phyloP scores from a whole-genome alignment of 2,113 vertebrate species.

The Tychaedon coryphoeus region DNA sequence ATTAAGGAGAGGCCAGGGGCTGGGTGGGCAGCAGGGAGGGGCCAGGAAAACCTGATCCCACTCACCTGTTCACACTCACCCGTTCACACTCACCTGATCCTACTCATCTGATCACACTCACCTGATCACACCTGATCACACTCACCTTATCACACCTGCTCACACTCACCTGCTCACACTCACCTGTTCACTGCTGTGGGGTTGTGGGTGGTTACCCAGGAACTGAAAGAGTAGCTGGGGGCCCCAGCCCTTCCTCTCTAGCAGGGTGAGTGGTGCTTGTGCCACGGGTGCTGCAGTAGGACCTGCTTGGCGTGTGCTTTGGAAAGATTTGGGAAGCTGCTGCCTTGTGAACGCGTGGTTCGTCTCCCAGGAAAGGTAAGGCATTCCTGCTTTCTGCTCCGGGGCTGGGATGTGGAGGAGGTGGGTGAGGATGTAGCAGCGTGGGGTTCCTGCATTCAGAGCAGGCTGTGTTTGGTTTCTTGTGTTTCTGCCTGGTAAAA shows the following conservation, averaged over 20 bases:
- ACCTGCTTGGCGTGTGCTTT: rapidly evolving
- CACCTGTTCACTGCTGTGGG: neutral
- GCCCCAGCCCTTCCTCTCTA: rapidly evolving
- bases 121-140: neutral
- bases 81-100: neutral
- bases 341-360: rapidly evolving
- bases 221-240: neutral
- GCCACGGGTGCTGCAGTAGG: rapidly evolving
- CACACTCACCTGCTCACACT: neutral
- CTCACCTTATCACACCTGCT: neutral
- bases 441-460: rapidly evolving
- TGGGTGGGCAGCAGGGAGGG: neutral
- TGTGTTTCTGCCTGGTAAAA: neutral
- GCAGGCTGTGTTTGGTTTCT: neutral
- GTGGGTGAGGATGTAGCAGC: rapidly evolving
- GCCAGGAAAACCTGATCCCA: neutral
- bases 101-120: neutral
- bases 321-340: neutral
- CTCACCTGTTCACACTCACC: neutral
- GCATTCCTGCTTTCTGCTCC: neutral
- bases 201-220: rapidly evolving
- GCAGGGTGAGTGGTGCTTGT: rapidly evolving
- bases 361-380: neutral
- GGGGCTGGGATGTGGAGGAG: neutral
- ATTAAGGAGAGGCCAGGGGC: neutral